phyloP scores from a whole-genome alignment of 2,113 vertebrate genomes.

The Panthera uncia region DNA sequence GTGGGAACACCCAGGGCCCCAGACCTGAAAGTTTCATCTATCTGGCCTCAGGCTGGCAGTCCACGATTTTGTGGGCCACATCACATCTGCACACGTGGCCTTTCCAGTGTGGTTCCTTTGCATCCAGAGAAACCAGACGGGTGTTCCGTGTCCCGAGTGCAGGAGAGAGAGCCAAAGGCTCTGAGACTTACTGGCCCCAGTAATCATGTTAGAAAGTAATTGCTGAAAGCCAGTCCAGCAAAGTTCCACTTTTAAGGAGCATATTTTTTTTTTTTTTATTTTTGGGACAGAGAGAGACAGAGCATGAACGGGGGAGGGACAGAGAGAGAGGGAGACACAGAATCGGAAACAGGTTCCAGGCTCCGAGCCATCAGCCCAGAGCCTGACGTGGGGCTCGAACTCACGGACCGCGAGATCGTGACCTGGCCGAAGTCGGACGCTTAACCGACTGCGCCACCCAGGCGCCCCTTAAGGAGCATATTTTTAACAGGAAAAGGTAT shows the following conservation, averaged over 20 bases:
- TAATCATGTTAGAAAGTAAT: not conserved
- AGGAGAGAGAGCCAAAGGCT: not conserved
- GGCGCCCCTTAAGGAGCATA: not conserved
- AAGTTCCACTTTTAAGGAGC: not conserved
- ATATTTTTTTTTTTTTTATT: no score
- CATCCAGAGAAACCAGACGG: not conserved
- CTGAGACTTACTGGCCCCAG: not conserved
- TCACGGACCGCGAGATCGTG: no score
- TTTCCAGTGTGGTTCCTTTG: accelerated
- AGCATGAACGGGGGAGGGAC: no score
- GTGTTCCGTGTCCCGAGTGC: not conserved
- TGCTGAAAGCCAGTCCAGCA: not conserved
- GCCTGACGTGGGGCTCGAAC: no score
- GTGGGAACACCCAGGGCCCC: not conserved
- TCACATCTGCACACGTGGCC: accelerated
- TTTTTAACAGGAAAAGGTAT: not conserved
- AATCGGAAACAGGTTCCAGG: no score
- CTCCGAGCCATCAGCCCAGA: no score
- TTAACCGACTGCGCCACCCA: no score
- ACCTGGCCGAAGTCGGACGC: no score
- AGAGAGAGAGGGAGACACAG: no score
- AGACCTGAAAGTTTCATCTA: no score
- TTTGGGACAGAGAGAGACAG: no score
- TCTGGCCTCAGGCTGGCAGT: no score
- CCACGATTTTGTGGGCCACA: not conserved